Evolutionary conservation across 64 coral and sea anemone genomes (phyloP), one percentile per base, ranked within the genome.

Genomic region (Pachyseris speciosa): DNA sequence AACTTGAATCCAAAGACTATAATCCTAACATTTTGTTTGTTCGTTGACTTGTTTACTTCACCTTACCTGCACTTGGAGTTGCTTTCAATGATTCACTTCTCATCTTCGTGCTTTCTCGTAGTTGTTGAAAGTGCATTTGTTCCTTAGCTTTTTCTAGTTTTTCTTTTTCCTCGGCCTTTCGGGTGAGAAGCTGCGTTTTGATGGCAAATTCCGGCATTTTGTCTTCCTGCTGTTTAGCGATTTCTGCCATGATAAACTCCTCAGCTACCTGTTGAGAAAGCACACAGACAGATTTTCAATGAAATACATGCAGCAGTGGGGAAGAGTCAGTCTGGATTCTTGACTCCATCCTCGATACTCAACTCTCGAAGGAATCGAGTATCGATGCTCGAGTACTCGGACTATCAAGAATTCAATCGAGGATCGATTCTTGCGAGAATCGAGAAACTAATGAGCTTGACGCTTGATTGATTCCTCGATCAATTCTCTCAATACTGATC

Each of bases 141-240:
- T 71, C 88, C 24, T 83, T 91, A 3, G 27, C 88, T 50, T 90
- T 90, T 37, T 90, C 88, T 9, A 69, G 64, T 57, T 80, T 91
- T 37, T 91, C 77, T 44, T 83, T 91, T 39, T 91, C 88, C 34
- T 70, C 88, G 0, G 88, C 88, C 27, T 83, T 91, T 37, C 78
- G 75, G 32, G 65, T 64, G 3, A 91, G 64, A 24, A 91, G 27
- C 64, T 91, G 88, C 0, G 88, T 91, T 83, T 67, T 64, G 76
- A 91, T 69, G 49, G 88, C 88, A 69, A 91, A 91, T 60, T 91
- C 88, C 15, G 88, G 88, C 41, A 83, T 33, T 59, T 71, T 83
- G 58, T 91, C 76, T 45, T 91, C 43, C 9, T 91, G 74, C 16
- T 91, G 63, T 39, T 83, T 91, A 20, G 75, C 59, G 39, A 80